Base-by-base conservation (phyloP, 2,888 invertebrate genomes). In the Harpalus rufipes region DNA sequence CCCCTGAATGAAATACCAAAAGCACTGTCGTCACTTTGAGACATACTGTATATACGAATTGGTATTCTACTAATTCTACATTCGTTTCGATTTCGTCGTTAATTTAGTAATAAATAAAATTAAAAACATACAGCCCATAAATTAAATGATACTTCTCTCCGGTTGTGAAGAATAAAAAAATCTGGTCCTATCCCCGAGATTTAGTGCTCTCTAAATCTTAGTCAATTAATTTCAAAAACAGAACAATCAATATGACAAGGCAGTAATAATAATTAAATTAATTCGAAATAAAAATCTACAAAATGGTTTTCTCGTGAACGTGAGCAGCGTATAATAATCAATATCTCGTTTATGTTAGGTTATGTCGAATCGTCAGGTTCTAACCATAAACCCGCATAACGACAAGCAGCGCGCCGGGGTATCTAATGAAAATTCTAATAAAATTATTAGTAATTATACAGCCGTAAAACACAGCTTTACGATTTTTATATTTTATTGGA, bases 401-500 rank as follows among this genome's bases (percentile, higher is more conserved):
- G 61, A 59, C 80, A 59, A 61, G 41, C 41, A 61, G 25, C 78
- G 5, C 80, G 39, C 59, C 80, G 18, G 80, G 80, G 80, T 61
- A 61, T 80, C 80, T 80, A 80, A 80, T 80, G 80, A 80, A 80
- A 80, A 58, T 78, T 78, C 78, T 81, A 63, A 81, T 81, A 81
- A 63, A 81, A 81, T 80, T 81, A 81, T 81, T 44, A 81, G 68
- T 81, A 72, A 81, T 81, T 81, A 81, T 81, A 81, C 72, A 0
- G 68, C 25, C 51, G 51, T 68, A 81, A 81, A 81, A 58, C 61
- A 72, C 39, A 81, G 56, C 44, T 81, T 81, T 81, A 81, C 41
- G 81, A 81, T 81, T 81, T 81, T 81, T 72, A 72, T 81, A 72
- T 81, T 81, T 81, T 81, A 81, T 72, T 81, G 51, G 81, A 39